phyloP scores from a whole-genome alignment of 2,888 invertebrate species.

The Ferrisia virgata region DNA sequence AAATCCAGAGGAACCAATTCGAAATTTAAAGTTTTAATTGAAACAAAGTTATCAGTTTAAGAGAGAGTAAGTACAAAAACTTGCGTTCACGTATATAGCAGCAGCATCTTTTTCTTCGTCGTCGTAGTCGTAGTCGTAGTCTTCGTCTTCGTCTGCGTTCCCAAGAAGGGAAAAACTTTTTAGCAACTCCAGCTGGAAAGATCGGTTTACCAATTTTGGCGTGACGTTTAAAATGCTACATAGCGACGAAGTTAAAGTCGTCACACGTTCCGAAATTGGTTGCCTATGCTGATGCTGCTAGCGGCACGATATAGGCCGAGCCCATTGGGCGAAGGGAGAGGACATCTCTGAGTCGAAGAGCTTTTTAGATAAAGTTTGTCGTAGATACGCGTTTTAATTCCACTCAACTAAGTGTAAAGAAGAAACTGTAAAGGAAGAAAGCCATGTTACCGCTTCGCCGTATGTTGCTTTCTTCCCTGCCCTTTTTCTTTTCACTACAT shows the following conservation, averaged over 20 bases:
- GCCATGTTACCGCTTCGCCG: constrained; percentile 36
- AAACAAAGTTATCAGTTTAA: constrained; percentile 42
- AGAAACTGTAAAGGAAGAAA: constrained; percentile 38
- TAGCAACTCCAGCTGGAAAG: constrained; percentile 1
- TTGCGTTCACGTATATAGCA: not conserved
- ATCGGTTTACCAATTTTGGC: constrained; percentile 33
- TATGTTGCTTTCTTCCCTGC: constrained; percentile 31
- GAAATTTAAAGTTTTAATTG: constrained; percentile 42
- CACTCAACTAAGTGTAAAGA: constrained; percentile 42
- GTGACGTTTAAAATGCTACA: constrained; percentile 19
- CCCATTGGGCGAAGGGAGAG: constrained; percentile 29
- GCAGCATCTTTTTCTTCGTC: not conserved
- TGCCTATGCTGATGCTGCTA: not conserved
- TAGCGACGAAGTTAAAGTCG: not conserved
- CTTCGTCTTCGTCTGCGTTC: not conserved
- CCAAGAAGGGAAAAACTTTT: not conserved
- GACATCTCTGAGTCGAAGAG: constrained; percentile 21
- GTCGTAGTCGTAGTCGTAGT: not conserved
- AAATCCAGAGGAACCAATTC: constrained; percentile 34
- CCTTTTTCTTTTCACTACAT: constrained; percentile 26
- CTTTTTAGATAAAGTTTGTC: constrained; percentile 41
- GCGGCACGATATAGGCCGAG: constrained; percentile 7
- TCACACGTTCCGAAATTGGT: constrained; percentile 6
- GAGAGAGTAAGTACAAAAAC: constrained; percentile 18
- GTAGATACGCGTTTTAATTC: constrained; percentile 43